Base-by-base conservation (phyloP, 2,888 invertebrate species). In the Cosmia trapezina region DNA sequence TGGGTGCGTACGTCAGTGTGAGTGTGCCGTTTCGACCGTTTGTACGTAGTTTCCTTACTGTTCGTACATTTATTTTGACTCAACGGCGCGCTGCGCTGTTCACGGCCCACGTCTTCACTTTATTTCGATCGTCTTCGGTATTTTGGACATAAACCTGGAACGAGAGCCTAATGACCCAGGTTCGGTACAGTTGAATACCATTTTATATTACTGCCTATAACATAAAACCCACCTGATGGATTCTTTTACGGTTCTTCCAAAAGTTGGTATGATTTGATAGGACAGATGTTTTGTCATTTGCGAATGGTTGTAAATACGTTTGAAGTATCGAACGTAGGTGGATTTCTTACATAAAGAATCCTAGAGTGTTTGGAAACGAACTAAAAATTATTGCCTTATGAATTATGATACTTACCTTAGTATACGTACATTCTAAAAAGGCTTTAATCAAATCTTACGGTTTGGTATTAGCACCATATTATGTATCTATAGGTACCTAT, bases 161-260 rank as follows among this genome's bases (percentile, higher is more conserved):
- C 51, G 66, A 63, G 68, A 59, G 66, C 76, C 72, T 85, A 83
- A 85, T 78, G 81, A 74, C 62, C 49, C 70, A 78, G 85, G 76
- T 71, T 85, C 33, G 59, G 72, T 70, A 66, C 72, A 70, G 9
- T 80, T 72, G 67, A 76, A 76, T 72, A 83, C 66, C 37, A 78
- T 64, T 84, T 82, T 74, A 84, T 80, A 74, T 76, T 62, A 84
- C 60, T 60, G 68, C 51, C 66, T 51, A 45, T 78, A 69, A 74
- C 85, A 78, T 85, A 81, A 84, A 78, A 76, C 64, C 69, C 76
- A 81, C 72, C 85, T 76, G 80, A 84, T 82, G 70, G 75, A 68
- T 70, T 80, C 65, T 67, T 82, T 84, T 78, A 83, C 62, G 64
- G 66, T 57, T 69, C 64, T 80, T 41, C 62, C 70, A 67, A 74